A percentile compares a stretch with the other conserved stretches of the same genome.
phyloP scores from a whole-genome alignment of 2,888 invertebrate species.

The Scaptomyza tumidula region DNA sequence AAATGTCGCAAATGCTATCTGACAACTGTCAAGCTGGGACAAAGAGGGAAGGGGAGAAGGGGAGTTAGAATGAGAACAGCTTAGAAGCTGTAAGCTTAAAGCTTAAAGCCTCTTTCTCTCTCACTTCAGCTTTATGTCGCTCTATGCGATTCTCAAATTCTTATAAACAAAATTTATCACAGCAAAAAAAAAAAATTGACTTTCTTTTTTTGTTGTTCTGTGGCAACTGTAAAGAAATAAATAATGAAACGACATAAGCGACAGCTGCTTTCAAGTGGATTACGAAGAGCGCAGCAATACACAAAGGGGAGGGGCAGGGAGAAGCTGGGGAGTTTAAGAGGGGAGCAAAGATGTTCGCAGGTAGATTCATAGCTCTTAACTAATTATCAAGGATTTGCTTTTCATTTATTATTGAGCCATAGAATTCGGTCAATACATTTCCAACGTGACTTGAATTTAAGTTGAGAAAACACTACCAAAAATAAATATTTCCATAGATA shows the following conservation, averaged over 20 bases:
- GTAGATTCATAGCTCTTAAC: constrained; percentile 45
- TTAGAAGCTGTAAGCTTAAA: constrained; percentile 35
- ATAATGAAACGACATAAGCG: constrained; percentile 49
- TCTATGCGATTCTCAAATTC: constrained; percentile 55
- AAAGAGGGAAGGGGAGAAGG: neutral
- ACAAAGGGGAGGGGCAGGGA: neutral
- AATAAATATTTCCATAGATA: too few relatives aligned
- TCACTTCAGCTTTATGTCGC: constrained; percentile 21
- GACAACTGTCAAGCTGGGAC: constrained; percentile 48
- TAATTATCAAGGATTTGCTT: constrained; percentile 56
- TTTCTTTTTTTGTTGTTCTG: constrained; percentile 14
- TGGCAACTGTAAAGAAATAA: constrained; percentile 26
- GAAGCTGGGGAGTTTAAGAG: too few relatives aligned
- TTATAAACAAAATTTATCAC: constrained; percentile 66
- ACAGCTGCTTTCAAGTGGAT: constrained; percentile 62
- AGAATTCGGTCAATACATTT: constrained; percentile 2
- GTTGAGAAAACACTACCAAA: too few relatives aligned
- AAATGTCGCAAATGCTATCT: constrained; percentile 30
- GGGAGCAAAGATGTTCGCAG: constrained; percentile 30
- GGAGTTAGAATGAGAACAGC: constrained; percentile 11
- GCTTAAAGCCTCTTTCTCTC: neutral
- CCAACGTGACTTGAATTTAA: too few relatives aligned
- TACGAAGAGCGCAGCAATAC: constrained; percentile 17
- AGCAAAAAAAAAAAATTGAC: too few relatives aligned
- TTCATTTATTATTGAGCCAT: constrained; percentile 41